A percentile compares a stretch with the other conserved stretches of the same genome.
Evolutionary conservation across 1,140 invertebrate genomes (phyloP).

Genomic region (Hyphantria cunea): DNA sequence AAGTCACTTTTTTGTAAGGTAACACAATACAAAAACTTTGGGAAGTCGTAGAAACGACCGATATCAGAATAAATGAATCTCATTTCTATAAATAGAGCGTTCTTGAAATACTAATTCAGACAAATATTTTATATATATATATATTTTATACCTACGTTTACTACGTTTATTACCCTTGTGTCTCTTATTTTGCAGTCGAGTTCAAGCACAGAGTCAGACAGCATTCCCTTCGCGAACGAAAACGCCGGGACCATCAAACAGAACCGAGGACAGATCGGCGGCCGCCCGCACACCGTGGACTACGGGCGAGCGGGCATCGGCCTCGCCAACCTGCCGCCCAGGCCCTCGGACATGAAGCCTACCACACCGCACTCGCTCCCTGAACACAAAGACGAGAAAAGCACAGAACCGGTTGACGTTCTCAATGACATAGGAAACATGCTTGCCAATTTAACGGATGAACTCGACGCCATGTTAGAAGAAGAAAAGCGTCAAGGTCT

Average conservation of each 20-base stretch:
- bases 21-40: no score
- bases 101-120: no score
- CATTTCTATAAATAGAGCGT: no score
- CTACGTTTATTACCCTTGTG: no score
- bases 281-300: conserved; percentile 76
- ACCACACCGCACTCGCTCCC: conserved; percentile 59
- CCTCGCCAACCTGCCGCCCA: conserved; percentile 59
- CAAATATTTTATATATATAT: no score
- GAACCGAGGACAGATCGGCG: conserved; percentile 75
- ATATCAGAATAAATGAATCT: no score
- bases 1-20: no score
- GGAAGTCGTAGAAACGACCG: no score
- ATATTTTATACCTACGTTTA: no score
- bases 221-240: conserved; percentile 98
- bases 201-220: conserved; percentile 97
- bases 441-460: conserved; percentile 96
- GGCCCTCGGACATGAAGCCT: conserved; percentile 67
- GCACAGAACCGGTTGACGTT: conserved; percentile 91
- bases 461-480: conserved; percentile 96
- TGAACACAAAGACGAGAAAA: conserved; percentile 67
- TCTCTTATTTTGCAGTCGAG: conserved; percentile 87
- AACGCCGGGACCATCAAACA: conserved; percentile 98
- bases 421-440: conserved; percentile 98
- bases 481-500: conserved; percentile 93
- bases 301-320: conserved; percentile 64